Evolutionary conservation across 2,888 invertebrate genomes (phyloP).

Genomic region (Drosophila fulvimacula): DNA sequence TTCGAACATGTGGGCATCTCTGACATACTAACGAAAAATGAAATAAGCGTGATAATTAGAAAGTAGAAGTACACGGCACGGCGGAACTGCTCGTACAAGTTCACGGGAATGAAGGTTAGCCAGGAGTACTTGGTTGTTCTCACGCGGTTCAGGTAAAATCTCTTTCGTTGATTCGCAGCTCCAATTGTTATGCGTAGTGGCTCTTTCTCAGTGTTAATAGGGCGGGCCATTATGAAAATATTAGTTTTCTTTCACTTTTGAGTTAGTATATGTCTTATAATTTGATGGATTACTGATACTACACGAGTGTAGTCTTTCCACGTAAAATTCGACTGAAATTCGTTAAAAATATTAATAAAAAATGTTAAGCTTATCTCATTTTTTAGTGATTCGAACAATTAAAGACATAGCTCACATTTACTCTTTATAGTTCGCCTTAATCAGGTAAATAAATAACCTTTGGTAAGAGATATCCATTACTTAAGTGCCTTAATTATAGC

Average conservation of each 20-base stretch:
- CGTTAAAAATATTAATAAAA: slow-evolving; percentile 21
- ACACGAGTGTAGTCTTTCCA: slow-evolving; percentile 45
- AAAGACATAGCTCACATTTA: background rate
- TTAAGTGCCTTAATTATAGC: background rate
- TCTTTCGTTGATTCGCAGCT: slow-evolving; percentile 1
- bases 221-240: slow-evolving; percentile 8
- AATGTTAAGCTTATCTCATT: slow-evolving; percentile 20
- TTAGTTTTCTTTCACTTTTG: background rate
- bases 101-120: slow-evolving; percentile 92
- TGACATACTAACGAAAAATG: slow-evolving; percentile 87
- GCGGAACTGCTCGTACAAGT: slow-evolving; percentile 92
- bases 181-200: slow-evolving; percentile 57
- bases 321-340: slow-evolving; percentile 52
- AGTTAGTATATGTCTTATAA: background rate
- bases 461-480: no score
- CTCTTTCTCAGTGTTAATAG: slow-evolving; percentile 1
- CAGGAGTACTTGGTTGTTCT: slow-evolving; percentile 90
- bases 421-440: background rate
- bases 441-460: slow-evolving; percentile 6
- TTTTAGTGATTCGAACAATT: slow-evolving; percentile 21
- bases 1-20: no score
- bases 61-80: slow-evolving; percentile 94
- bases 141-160: slow-evolving; percentile 85
- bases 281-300: slow-evolving; percentile 25
- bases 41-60: slow-evolving; percentile 89